Base-by-base conservation (phyloP, 1,140 invertebrate species). In the Drosophila arizonae region DNA sequence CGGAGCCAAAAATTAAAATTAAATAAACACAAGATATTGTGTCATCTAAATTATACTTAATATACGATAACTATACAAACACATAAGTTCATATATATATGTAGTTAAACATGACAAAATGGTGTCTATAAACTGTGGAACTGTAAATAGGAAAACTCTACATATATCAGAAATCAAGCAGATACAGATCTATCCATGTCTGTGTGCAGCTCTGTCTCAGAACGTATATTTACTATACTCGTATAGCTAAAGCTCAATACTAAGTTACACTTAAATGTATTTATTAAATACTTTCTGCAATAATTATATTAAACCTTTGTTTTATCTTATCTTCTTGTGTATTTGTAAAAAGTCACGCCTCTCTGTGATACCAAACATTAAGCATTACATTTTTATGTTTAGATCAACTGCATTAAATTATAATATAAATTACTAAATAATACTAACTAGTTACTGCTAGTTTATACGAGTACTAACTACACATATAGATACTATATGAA, bases 331-430 rank as follows among this genome's bases (percentile, higher is more conserved):
- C 21, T 26, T 78, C 75, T 84, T 79, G 28, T 84, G 77, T 81
- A 76, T 85, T 80, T 76, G 85, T 84, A 79, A 77, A 80, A 90
- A 91, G 90, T 91, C 90, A 91, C 90, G 90, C 80, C 90, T 91
- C 90, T 91, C 90, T 91, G 90, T 91, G 90, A 91, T 91, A 91
- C 81, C 80, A 90, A 87, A 90, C 77, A 87, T 90, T 88, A 91
- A 91, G 81, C 85, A 85, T 91, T 86, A 89, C 0, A 91, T 66
- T 81, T 81, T 90, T 89, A 90, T 86, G 85, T 91, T 89, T 88
- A 88, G 79, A 88, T 66, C 62, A 75, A 76, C 76, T 81, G 79
- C 81, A 82, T 77, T 11, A 39, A 11, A 11, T 11, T 76, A 62
- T 62, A 73, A 82, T 52, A 79, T 54, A 79, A 67, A 55, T 56